Evolutionary conservation across 2,797 vertebrate genomes (phyloP).

Genomic region (Mormyrops attenuatus): DNA sequence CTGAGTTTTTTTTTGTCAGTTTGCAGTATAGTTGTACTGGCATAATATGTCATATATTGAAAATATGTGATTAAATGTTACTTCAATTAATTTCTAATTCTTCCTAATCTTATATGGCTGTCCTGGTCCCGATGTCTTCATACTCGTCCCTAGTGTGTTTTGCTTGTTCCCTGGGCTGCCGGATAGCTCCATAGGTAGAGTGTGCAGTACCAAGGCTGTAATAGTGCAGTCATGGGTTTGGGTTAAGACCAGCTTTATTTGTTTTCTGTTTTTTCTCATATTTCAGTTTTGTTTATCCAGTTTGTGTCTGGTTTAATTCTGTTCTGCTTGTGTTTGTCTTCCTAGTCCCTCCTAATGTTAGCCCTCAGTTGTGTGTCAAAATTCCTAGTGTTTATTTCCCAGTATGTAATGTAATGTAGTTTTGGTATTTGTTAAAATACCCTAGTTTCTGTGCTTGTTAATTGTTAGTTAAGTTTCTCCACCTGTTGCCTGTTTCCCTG

Average conservation of each 20-base stretch:
- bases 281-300: too few species aligned
- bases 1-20: too few species aligned
- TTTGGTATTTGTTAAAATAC: not conserved
- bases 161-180: too few species aligned
- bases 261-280: too few species aligned
- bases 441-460: not conserved
- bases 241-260: not conserved
- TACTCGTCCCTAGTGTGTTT: not conserved
- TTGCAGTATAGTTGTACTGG: too few species aligned
- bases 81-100: too few species aligned
- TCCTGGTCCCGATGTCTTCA: too few species aligned
- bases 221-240: not conserved
- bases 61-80: too few species aligned
- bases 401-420: not conserved
- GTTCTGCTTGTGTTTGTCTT: not conserved
- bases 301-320: too few species aligned
- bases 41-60: too few species aligned
- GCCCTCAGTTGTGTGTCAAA: not conserved
- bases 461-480: not conserved
- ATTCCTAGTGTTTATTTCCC: not conserved
- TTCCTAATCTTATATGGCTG: too few species aligned
- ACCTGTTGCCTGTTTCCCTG: not conserved
- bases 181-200: not conserved
- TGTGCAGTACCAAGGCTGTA: not conserved
- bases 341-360: not conserved